phyloP scores from a whole-genome alignment of 2,797 vertebrate species.

The Eptatretus atami region DNA sequence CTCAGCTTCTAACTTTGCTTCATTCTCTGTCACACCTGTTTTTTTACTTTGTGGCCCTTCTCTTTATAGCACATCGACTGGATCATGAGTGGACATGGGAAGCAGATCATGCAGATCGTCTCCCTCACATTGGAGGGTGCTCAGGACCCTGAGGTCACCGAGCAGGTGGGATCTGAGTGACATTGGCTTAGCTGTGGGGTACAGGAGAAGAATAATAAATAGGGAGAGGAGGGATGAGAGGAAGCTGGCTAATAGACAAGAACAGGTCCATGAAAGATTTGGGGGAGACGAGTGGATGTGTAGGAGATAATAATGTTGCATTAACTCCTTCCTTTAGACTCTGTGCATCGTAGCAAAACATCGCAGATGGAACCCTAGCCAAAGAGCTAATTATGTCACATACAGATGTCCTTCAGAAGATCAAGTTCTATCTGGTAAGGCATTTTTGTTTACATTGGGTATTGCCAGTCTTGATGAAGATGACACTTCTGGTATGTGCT shows the following conservation, averaged over 20 bases:
- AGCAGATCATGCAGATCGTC: slow-evolving; percentile 95
- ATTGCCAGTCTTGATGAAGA: not conserved
- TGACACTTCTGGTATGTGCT: not conserved
- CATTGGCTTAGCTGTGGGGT: too few species aligned
- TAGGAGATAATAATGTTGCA: not conserved
- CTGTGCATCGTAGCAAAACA: slow-evolving; percentile 77
- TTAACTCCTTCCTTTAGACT: slow-evolving; percentile 26
- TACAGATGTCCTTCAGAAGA: slow-evolving; percentile 88
- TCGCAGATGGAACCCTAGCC: slow-evolving; percentile 80
- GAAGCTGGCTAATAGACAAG: not conserved
- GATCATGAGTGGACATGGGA: slow-evolving; percentile 95
- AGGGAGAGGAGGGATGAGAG: too few species aligned
- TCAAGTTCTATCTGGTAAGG: slow-evolving; percentile 88
- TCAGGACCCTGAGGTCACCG: slow-evolving; percentile 80
- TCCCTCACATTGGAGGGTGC: slow-evolving; percentile 88
- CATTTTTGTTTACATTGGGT: not conserved
- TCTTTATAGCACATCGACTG: slow-evolving; percentile 73
- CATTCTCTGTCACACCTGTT: too few species aligned
- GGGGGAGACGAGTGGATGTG: not conserved
- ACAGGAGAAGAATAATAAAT: too few species aligned
- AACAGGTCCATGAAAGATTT: not conserved
- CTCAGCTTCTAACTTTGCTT: too few species aligned
- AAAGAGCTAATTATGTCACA: slow-evolving; percentile 97
- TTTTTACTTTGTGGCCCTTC: slow-evolving; percentile 1
- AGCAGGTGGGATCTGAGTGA: slow-evolving; percentile 33